A percentile compares a stretch with the other conserved stretches of the same genome.
These are phyloP conservation scores for Oikopleura dioica DNA, from an alignment of 23 tunicate species.

Conservation along the genomic window DNA sequence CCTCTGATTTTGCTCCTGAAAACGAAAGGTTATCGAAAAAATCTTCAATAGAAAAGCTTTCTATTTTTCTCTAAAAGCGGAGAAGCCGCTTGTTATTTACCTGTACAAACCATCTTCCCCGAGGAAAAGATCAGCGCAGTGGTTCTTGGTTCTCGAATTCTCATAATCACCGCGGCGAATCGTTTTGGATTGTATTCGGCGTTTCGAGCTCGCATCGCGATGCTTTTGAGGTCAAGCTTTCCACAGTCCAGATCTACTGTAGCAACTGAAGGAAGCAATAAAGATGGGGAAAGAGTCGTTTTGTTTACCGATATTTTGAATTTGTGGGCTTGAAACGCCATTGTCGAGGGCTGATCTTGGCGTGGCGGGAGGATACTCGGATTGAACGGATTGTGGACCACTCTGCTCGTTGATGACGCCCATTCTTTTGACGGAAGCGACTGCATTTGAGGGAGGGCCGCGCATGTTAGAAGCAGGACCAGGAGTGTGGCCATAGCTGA, in stretches of 20 bases:
- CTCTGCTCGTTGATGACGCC: too few species aligned
- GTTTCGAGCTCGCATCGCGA: slow-evolving; percentile 94
- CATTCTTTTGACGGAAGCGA: slow-evolving; percentile 2
- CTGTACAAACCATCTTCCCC: slow-evolving; percentile 99
- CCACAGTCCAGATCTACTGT: slow-evolving; percentile 63
- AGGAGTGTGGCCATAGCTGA: background rate
- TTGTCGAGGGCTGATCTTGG: slow-evolving; percentile 63
- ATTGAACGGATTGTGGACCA: slow-evolving; percentile 19
- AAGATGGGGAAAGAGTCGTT: background rate
- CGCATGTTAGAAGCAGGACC: background rate
- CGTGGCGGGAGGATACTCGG: slow-evolving; percentile 29
- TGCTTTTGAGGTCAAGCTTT: slow-evolving; percentile 64
- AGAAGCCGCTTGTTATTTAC: background rate
- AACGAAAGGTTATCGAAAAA: too few species aligned
- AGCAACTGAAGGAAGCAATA: slow-evolving; percentile 22
- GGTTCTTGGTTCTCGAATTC: slow-evolving; percentile 92
- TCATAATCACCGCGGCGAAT: slow-evolving; percentile 96
- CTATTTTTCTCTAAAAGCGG: background rate
- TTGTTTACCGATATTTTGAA: slow-evolving; percentile 39
- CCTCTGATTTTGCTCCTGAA: slow-evolving; percentile 71
- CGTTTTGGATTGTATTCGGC: slow-evolving; percentile 99
- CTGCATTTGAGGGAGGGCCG: background rate
- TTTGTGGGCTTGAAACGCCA: slow-evolving; percentile 80
- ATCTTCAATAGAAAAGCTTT: background rate
- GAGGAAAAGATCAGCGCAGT: slow-evolving; percentile 95